Conservation (phyloP, 2,888 invertebrate species). For the Clitarchus hookeri region DNA sequence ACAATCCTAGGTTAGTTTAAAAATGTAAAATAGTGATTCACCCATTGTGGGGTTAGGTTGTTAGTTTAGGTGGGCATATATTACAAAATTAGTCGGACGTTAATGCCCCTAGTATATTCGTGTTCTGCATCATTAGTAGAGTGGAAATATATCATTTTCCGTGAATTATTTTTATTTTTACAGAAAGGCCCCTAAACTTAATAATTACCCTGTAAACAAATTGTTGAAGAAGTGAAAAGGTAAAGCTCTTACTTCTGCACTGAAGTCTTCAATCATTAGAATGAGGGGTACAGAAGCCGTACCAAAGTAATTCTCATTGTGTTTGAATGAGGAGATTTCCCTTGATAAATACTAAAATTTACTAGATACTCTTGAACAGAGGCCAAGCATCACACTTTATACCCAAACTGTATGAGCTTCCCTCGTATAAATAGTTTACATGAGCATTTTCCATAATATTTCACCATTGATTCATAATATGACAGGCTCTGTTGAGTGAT, state of each 20-base stretch:
- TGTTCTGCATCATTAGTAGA: no score
- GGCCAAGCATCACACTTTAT: not conserved
- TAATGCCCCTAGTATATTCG: no score
- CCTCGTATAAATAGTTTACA: not conserved
- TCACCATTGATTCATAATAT: conserved; percentile 48
- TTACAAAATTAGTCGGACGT: no score
- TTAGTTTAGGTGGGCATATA: no score
- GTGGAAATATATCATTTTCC: no score
- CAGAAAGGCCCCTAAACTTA: no score
- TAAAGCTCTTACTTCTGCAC: conserved; percentile 30
- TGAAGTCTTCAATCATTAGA: no score
- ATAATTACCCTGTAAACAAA: conserved; percentile 47
- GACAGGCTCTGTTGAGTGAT: conserved; percentile 41
- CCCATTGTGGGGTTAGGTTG: no score
- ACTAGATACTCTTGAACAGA: conserved; percentile 34
- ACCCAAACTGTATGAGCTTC: not conserved
- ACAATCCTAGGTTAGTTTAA: no score
- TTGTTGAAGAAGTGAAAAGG: conserved; percentile 46
- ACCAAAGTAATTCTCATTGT: conserved; percentile 38
- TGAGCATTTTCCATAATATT: conserved; percentile 49
- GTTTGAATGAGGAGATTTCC: conserved; percentile 41
- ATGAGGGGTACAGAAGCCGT: conserved; percentile 27
- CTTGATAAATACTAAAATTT: conserved; percentile 49
- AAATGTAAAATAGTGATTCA: no score
- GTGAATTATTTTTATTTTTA: no score